Base-by-base conservation (phyloP, 2,113 vertebrate species). In the Pithys albifrons region DNA sequence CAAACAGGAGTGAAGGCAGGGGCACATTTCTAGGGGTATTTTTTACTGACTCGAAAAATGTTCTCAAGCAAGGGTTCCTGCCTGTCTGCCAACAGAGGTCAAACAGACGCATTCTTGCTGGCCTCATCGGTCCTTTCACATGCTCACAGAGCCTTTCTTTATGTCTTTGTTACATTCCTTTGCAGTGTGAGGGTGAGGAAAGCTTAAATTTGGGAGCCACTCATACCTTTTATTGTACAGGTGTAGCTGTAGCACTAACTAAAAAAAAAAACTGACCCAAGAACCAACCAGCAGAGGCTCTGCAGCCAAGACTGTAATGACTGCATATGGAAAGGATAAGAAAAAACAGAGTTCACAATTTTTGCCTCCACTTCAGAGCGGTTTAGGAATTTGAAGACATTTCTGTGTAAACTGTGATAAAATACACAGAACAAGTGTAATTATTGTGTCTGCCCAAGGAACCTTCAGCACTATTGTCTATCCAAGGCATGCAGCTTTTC, bases 331-430 rank as follows among this genome's bases (percentile, higher is more conserved):
- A 31, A 23, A 69, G 54, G 29, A 43, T 9, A 29, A 69, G 5
- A 61, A 39, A 80, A 84, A 9, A 3, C 0, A 0, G 0, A 82
- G 11, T 12, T 72, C 5, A 1, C n/a, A 3, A 3, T 29, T 48
- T 79, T 23, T 76, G 41, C 23, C 54, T 57, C 33, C 61, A 37
- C 27, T 57, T n/a, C n/a, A 9, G 29, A 91, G 51, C 0, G 0
- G 24, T 37, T 76, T 19, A 55, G 58, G 27, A 76, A 39, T 37
- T 46, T 12, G 49, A 67, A 85, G 71, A 41, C 16, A 29, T 76
- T 81, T 25, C 67, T 72, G 24, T 43, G 29, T 3, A 67, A 76
- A 14, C 18, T 49, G 51, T 33, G 61, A 46, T 65, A 65, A 82
- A 65, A 41, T 6, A 70, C 0, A 13, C 5, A 29, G 25, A 66